Evolutionary conservation across 2,888 invertebrate species (phyloP), one percentile per base, ranked within the genome.

Genomic region (Copidosoma aretas): DNA sequence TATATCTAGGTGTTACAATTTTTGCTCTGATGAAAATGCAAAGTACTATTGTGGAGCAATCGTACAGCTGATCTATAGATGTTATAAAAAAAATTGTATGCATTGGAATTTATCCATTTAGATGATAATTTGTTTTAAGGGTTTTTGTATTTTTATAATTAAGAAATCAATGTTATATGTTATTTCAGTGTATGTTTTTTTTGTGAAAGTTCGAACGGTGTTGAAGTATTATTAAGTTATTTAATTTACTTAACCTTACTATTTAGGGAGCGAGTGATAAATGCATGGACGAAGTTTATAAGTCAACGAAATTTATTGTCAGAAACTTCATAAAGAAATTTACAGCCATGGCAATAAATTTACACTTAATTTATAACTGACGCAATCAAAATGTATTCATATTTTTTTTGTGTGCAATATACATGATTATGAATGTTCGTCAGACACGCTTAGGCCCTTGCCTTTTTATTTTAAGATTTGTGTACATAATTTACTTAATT

Each of bases 401-500:
- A 22, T 59, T 46, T 63, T 57, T 46, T 59, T 53, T 58, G 53
- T 60, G 63, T 54, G 63, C 54, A 54, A 15, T 67, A 53, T 59
- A 59, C 24, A 63, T 68, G 32, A 25, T 62, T 46, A 58, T 10
- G 21, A 57, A 61, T 61, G 39, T 58, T 58, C 25, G 49, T 62
- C 17, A 54, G 15, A 2, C 43, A 66, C 65, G 65, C 67, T 67
- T 70, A 61, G 70, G 64, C 64, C 58, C 66, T 64, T 71, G 70
- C 67, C 64, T 71, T 61, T n/a, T 63, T 49, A 62, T 41, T 25
- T 58, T 65, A 65, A 68, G 62, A 53, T 24, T 59, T 71, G 49
- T 71, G 65, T 71, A 71, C 39, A 71, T 71, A 71, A 70, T 68
- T 71, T 71, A 71, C 65, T 68, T 65, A 65, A 49, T 60, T 61